These are phyloP conservation scores for Phymorhynchus buccinoides DNA, from an alignment of 1,140 invertebrate species.

Conservation along the genomic window DNA sequence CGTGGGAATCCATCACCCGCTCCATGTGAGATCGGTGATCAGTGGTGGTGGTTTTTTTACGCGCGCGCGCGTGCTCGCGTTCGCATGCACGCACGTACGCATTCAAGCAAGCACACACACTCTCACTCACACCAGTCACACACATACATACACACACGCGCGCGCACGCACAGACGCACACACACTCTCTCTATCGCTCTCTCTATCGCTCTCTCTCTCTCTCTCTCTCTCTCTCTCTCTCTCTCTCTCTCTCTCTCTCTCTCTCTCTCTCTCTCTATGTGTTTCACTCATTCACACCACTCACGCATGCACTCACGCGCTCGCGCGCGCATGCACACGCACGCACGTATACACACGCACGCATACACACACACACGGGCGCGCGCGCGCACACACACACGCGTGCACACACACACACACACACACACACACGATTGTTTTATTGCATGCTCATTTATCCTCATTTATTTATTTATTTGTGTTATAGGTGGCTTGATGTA, in stretches of 20 bases:
- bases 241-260: neutral
- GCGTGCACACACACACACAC: constrained; percentile 26
- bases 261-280: neutral
- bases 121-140: neutral
- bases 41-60: too few species aligned
- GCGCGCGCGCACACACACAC: constrained; percentile 3
- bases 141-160: neutral
- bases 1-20: constrained; percentile 56
- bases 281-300: neutral
- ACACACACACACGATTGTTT: neutral
- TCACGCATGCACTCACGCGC: neutral
- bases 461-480: neutral
- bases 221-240: neutral
- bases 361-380: constrained; percentile 13
- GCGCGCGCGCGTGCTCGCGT: neutral
- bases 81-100: neutral
- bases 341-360: neutral
- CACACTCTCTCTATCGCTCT: neutral
- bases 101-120: neutral
- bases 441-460: neutral
- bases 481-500: too few species aligned
- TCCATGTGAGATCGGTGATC: neutral
- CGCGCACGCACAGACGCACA: too few species aligned
- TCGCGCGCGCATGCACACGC: neutral
- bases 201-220: neutral